Evolutionary conservation across 35 echinoderm and acorn worm genomes (phyloP), one percentile per base, ranked within the genome.

Genomic region (Chiridota heheva): DNA sequence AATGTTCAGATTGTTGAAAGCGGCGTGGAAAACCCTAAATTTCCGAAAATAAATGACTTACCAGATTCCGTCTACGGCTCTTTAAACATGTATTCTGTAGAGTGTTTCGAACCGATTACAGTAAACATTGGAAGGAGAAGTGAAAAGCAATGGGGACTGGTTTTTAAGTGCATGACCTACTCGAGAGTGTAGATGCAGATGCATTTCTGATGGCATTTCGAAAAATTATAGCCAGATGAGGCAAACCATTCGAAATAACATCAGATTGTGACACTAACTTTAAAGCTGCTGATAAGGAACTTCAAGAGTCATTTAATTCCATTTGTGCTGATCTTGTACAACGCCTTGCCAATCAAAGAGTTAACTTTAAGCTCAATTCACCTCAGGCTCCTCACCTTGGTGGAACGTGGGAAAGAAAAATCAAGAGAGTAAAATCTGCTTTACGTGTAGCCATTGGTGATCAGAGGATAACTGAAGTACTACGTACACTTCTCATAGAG

Each of bases 181-280:
- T 63, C 4, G 76, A 76, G 16, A 46, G 72, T 31, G 26, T 76
- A 24, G 47, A 76, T 48, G 5, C 43, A 27, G 47, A 76, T 49
- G 42, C 72, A 5, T 51, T 76, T 30, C 42, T 71, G 40, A 36
- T 71, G 67, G 33, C 1, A 1, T 71, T 71, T 13, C 2, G 34
- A 67, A 27, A 36, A 16, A 18, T 36, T 17, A 16, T 32, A 10
- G 3, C 63, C 63, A 27, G 63, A 46, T 27, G 46, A 49, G 72
- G 72, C 2, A 76, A 31, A 76, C 72, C 72, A 46, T 31, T 7
- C 35, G 43, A 76, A 5, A 46, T 76, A 46, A 35, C 17, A 49
- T 76, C 72, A 76, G 72, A 76, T 47, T 76, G 72, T 76, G 72
- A 47, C 12, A 76, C 72, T 29, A 76, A 76, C 42, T 76, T 76